phyloP scores from a whole-genome alignment of 2,888 invertebrate species.

The Branchipolynoe longqiensis region DNA sequence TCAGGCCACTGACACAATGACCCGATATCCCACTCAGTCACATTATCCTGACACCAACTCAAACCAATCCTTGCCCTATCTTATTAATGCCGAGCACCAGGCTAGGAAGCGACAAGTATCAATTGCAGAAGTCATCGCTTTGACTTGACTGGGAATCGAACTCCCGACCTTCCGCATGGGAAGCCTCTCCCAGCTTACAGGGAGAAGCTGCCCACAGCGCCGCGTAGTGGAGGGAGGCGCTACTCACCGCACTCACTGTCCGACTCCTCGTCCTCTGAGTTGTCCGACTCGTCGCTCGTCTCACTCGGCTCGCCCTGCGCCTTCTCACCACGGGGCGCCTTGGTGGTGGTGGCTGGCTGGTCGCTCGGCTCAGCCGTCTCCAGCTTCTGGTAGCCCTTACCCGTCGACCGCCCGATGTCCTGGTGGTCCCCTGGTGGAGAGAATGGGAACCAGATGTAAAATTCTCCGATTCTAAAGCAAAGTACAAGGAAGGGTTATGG shows the following conservation, averaged over 20 bases:
- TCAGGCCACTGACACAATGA: too few relatives aligned
- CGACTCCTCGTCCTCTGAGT: constrained; percentile 42
- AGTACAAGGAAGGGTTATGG: too few relatives aligned
- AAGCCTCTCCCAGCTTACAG: neutral
- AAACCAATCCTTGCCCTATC: too few relatives aligned
- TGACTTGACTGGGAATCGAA: too few relatives aligned
- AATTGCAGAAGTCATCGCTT: too few relatives aligned
- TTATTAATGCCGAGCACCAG: too few relatives aligned
- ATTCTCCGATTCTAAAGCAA: too few relatives aligned
- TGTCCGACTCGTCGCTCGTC: constrained; percentile 41
- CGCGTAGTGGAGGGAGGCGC: too few relatives aligned
- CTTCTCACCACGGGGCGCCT: neutral
- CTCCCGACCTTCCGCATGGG: neutral
- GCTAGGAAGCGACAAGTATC: too few relatives aligned
- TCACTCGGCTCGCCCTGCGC: constrained; percentile 2
- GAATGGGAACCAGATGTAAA: neutral
- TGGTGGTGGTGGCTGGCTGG: neutral
- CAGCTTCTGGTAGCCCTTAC: constrained; percentile 51
- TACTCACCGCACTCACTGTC: constrained; percentile 44
- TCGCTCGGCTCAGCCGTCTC: constrained; percentile 51
- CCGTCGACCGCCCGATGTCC: constrained; percentile 43
- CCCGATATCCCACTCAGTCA: too few relatives aligned
- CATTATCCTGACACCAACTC: too few relatives aligned
- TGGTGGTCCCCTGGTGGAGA: constrained; percentile 24
- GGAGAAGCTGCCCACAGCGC: too few relatives aligned